phyloP scores from a whole-genome alignment of 2,888 invertebrate species.

The Charanyca ferruginea region DNA sequence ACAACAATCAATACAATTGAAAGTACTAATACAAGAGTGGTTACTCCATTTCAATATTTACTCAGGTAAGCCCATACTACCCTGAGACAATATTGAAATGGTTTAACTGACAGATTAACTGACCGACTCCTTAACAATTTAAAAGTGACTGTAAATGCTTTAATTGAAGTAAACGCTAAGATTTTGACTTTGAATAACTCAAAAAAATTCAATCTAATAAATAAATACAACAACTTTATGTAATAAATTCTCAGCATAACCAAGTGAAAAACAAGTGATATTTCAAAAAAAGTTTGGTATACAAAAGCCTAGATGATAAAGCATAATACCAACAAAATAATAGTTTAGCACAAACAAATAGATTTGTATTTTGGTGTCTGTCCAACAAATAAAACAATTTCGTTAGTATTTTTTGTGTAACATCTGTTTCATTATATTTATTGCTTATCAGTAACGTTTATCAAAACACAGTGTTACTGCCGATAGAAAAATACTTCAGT shows the following conservation, averaged over 20 bases:
- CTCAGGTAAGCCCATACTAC: background rate
- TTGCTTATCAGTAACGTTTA: slow-evolving; percentile 4
- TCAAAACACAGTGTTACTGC: background rate
- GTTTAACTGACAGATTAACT: no score
- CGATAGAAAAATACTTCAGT: background rate
- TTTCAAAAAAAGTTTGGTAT: slow-evolving; percentile 24
- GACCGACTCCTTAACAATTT: no score
- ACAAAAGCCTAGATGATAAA: slow-evolving; percentile 27
- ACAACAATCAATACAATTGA: no score
- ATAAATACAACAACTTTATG: background rate
- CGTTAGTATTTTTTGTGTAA: background rate
- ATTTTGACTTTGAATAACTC: no score
- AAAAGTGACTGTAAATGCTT: no score
- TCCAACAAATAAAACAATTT: slow-evolving; percentile 8
- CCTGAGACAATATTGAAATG: background rate
- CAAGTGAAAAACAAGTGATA: slow-evolving; percentile 24
- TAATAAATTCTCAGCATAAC: background rate
- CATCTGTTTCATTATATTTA: slow-evolving; percentile 11
- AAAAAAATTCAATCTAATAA: background rate
- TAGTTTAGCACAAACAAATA: slow-evolving; percentile 23
- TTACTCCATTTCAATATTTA: no score
- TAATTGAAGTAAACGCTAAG: no score
- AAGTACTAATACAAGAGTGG: no score
- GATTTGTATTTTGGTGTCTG: slow-evolving; percentile 18
- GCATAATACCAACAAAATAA: slow-evolving; percentile 27